Percentiles rank a stretch among this genome's conserved stretches.
Conservation (phyloP, 2,888 invertebrate species). For the Tinea pellionella region DNA sequence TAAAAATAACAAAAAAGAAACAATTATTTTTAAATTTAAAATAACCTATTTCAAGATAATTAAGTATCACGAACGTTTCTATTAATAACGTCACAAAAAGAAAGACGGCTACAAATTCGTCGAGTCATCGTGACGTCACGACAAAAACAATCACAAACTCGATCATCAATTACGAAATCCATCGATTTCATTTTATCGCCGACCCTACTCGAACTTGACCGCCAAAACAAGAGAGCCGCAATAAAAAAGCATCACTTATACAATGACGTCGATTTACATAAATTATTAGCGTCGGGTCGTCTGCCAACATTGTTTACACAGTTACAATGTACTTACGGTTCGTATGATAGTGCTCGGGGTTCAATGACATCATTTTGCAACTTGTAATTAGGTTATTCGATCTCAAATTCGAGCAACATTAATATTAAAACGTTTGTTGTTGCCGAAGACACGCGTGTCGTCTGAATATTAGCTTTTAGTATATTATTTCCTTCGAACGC, state of each 20-base stretch:
- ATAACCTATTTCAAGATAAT: too few species aligned
- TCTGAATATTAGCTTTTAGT: too few species aligned
- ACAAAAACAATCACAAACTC: constrained; percentile 9
- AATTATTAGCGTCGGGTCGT: constrained; percentile 61
- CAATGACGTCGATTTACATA: constrained; percentile 66
- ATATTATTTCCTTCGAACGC: too few species aligned
- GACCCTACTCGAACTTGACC: constrained; percentile 58
- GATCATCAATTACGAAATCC: constrained; percentile 11
- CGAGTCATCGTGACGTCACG: constrained; percentile 5
- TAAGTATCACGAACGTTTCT: background rate
- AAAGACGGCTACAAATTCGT: background rate
- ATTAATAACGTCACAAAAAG: background rate
- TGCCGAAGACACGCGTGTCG: background rate
- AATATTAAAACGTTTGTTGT: background rate
- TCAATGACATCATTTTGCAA: constrained; percentile 60
- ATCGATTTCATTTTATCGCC: constrained; percentile 17
- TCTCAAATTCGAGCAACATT: background rate
- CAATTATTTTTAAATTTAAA: too few species aligned
- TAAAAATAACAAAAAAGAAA: too few species aligned
- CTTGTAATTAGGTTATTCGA: constrained; percentile 53
- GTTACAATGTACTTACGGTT: constrained; percentile 50
- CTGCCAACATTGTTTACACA: constrained; percentile 39
- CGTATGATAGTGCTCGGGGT: constrained; percentile 37
- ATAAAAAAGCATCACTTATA: constrained; percentile 57
- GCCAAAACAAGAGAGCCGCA: constrained; percentile 52